A percentile compares a stretch with the other conserved stretches of the same genome.
Conservation (phyloP, 2,888 invertebrate genomes). For the Dryocosmus kuriphilus region DNA sequence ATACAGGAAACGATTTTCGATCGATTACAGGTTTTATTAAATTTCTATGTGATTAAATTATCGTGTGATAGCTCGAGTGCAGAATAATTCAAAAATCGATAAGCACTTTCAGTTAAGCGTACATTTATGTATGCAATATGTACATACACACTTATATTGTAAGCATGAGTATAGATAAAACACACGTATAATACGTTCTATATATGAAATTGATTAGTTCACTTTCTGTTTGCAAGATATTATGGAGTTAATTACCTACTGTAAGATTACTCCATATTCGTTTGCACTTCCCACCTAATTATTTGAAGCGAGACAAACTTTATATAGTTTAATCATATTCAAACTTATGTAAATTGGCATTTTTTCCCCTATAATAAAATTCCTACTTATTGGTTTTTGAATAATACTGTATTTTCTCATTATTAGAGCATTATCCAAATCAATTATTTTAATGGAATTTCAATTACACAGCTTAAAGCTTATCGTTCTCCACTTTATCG, state of each 20-base stretch:
- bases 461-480: background rate
- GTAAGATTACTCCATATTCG: too few species aligned
- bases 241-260: too few species aligned
- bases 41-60: background rate
- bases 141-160: background rate
- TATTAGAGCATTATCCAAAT: background rate
- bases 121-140: background rate
- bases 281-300: too few species aligned
- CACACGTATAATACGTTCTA: background rate
- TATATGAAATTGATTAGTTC: too few species aligned
- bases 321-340: too few species aligned
- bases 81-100: background rate
- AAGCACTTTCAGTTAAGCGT: background rate
- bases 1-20: background rate
- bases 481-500: background rate
- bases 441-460: constrained; percentile 2
- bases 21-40: background rate
- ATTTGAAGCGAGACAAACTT: too few species aligned
- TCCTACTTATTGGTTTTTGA: too few species aligned
- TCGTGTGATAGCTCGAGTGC: background rate
- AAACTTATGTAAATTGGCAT: too few species aligned
- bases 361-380: too few species aligned
- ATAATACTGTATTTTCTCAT: background rate
- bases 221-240: too few species aligned
- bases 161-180: background rate